These are phyloP conservation scores for Poliocrania exsul DNA, from an alignment of 2,797 vertebrate species.

Conservation along the genomic window DNA sequence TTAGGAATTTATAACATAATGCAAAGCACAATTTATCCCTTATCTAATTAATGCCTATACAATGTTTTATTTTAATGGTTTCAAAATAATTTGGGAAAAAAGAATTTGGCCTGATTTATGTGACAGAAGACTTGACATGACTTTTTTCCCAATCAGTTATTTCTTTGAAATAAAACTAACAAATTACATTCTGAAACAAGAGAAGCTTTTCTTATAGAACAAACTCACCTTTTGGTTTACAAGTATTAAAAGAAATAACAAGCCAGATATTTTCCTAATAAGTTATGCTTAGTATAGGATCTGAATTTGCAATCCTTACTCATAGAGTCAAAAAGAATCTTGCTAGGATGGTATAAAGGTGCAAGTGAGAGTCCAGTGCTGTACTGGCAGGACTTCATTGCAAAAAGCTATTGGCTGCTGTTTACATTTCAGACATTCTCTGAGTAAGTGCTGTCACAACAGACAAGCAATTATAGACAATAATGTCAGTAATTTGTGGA, in stretches of 20 bases:
- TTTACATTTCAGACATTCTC: slow-evolving; percentile 50
- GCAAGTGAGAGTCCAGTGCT: not conserved
- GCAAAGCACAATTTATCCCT: not conserved
- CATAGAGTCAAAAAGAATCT: not conserved
- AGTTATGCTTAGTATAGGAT: not conserved
- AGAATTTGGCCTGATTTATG: not conserved
- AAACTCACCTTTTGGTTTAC: not conserved
- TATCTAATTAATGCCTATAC: not conserved
- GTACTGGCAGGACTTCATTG: not conserved
- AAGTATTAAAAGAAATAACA: not conserved
- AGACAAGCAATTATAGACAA: slow-evolving; percentile 45
- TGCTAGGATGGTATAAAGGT: not conserved
- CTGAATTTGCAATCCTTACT: not conserved
- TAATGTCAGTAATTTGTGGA: slow-evolving; percentile 48
- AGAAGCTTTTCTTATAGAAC: not conserved
- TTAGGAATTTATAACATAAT: not conserved
- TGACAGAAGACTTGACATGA: not conserved
- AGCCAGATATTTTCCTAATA: not conserved
- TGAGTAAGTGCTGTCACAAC: slow-evolving; percentile 51
- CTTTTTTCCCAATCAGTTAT: not conserved
- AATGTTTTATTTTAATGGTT: not conserved
- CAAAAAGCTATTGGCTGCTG: slow-evolving; percentile 14
- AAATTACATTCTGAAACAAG: not conserved
- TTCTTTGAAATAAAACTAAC: not conserved
- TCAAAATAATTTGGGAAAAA: not conserved